phyloP scores from a whole-genome alignment of 2,888 invertebrate species.

The Ochropleura plecta region DNA sequence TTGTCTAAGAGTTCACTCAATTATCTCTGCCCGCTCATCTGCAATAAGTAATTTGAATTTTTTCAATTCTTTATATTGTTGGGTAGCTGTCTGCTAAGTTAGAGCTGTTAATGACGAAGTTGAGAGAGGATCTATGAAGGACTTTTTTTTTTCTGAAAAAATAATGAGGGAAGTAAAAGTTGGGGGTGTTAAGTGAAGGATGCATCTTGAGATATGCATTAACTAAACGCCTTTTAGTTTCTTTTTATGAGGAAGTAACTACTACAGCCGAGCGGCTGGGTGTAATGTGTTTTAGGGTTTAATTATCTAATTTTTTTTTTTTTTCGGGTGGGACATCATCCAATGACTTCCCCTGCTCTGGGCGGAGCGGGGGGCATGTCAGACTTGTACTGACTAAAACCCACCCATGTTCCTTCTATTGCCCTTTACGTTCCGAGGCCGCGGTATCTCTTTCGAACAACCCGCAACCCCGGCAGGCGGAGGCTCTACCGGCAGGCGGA shows the following conservation, averaged over 20 bases:
- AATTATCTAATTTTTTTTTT: no score
- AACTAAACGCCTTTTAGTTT: conserved; percentile 7
- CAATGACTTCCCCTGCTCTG: no score
- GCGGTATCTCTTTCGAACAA: no score
- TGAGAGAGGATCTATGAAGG: conserved; percentile 19
- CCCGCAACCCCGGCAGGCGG: no score
- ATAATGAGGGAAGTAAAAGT: conserved; percentile 7
- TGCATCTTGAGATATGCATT: conserved; percentile 23
- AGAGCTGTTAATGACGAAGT: conserved; percentile 49
- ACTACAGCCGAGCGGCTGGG: background rate
- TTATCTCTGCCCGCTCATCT: conserved; percentile 79
- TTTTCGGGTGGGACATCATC: no score
- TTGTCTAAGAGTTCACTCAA: conserved; percentile 72
- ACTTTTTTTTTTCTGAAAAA: conserved; percentile 30
- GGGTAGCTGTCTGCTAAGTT: conserved; percentile 53
- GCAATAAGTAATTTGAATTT: conserved; percentile 74
- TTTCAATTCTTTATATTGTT: conserved; percentile 67
- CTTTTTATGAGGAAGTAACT: background rate
- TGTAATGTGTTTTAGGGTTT: background rate
- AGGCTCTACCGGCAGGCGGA: no score
- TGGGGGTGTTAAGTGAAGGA: conserved; percentile 4
- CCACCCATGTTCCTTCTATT: no score
- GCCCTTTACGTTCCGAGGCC: no score
- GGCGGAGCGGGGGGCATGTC: no score
- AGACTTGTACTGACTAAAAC: no score